Percentiles rank a stretch among this genome's conserved stretches.
These are phyloP conservation scores for Drosophila birchii DNA, from an alignment of 2,888 invertebrate species.

Conservation along the genomic window DNA sequence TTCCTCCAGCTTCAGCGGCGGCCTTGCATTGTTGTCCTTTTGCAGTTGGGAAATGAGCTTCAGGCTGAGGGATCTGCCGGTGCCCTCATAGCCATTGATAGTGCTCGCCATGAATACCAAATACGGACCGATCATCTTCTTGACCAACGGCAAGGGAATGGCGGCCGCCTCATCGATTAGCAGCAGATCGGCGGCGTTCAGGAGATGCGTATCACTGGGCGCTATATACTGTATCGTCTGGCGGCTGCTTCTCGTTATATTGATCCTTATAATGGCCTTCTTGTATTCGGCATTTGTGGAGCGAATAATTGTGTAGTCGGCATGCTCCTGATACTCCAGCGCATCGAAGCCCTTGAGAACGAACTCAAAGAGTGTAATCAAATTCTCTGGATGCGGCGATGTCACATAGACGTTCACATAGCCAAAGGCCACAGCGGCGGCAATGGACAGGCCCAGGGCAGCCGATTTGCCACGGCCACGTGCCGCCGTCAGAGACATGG, in stretches of 20 bases:
- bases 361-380: conserved; percentile 98
- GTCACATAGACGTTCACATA: conserved; percentile 97
- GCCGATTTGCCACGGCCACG: conserved; percentile 99
- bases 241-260: conserved; percentile 94
- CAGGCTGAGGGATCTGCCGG: conserved; percentile 96
- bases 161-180: conserved; percentile 99
- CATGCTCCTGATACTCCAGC: conserved; percentile 96
- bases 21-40: conserved; percentile 87
- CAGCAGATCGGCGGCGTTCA: conserved; percentile 96
- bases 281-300: conserved; percentile 98
- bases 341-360: conserved; percentile 97
- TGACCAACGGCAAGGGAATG: conserved; percentile 96
- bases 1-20: conserved; percentile 90
- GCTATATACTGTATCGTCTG: conserved; percentile 99
- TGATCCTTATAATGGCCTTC: conserved; percentile 97
- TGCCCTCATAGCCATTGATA: conserved; percentile 99
- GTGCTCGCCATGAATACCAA: conserved; percentile 98
- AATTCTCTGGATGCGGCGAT: conserved; percentile 98
- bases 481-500: conserved; percentile 97
- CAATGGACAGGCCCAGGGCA: conserved; percentile 96
- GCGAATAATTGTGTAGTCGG: conserved; percentile 96
- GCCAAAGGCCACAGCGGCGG: conserved; percentile 92
- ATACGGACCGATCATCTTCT: conserved; percentile 94
- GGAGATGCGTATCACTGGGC: conserved; percentile 94
- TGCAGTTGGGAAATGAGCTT: conserved; percentile 96